Percentiles rank a stretch among this genome's conserved stretches.
Evolutionary conservation across 2,888 invertebrate species (phyloP).

Genomic region (Drosophila sordidula): DNA sequence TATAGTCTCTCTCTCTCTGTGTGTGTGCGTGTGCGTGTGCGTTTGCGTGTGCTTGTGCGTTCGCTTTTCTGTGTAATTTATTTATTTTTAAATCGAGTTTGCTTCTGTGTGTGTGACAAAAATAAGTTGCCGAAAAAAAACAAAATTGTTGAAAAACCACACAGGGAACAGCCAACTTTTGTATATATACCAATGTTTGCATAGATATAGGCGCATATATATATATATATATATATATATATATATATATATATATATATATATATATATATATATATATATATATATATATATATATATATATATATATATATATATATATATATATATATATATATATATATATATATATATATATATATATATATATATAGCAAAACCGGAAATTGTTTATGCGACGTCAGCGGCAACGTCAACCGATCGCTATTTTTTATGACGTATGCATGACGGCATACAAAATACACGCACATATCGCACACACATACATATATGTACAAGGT

Average conservation of each 20-base stretch:
- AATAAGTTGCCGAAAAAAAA: slow-evolving; percentile 69
- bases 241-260: slow-evolving; percentile 35
- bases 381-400: slow-evolving; percentile 77
- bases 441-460: slow-evolving; percentile 42
- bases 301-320: slow-evolving; percentile 36
- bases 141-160: slow-evolving; percentile 65
- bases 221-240: slow-evolving; percentile 1
- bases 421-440: slow-evolving; percentile 75
- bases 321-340: slow-evolving; percentile 28
- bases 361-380: slow-evolving; percentile 51
- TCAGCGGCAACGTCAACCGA: slow-evolving; percentile 30
- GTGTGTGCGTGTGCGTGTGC: slow-evolving; percentile 31
- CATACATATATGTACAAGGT: slow-evolving; percentile 28
- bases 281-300: slow-evolving; percentile 20
- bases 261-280: slow-evolving; percentile 28
- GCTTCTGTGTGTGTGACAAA: slow-evolving; percentile 62
- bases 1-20: slow-evolving; percentile 15
- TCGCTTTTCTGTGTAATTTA: slow-evolving; percentile 72
- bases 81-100: slow-evolving; percentile 78
- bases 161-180: slow-evolving; percentile 24
- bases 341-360: slow-evolving; percentile 10
- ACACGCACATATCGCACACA: slow-evolving; percentile 9
- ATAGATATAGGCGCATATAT: slow-evolving; percentile 26
- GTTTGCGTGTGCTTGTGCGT: slow-evolving; percentile 37
- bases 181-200: too few relatives aligned